Conservation (phyloP, 2,888 invertebrate genomes). For the Altica lythri region DNA sequence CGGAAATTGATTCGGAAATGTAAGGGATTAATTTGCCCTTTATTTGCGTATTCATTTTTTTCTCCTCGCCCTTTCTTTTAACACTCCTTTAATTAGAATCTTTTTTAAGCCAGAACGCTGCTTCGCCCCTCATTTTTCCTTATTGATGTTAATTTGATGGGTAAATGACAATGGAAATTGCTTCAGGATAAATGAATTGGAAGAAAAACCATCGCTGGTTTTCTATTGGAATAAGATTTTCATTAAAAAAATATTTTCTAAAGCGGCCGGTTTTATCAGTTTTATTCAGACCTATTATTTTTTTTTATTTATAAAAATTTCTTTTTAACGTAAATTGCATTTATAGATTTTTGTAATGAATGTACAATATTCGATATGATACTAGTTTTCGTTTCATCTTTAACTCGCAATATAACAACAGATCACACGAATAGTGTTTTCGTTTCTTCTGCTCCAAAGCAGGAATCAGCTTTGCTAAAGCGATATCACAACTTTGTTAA, state of each 20-base stretch:
- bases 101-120: conserved; percentile 29
- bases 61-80: conserved; percentile 27
- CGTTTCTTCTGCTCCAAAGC: no score
- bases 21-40: conserved; percentile 52
- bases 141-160: conserved; percentile 22
- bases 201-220: conserved; percentile 8
- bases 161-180: conserved; percentile 20
- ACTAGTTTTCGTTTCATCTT: no score
- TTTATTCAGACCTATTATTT: no score
- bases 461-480: no score
- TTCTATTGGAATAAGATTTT: background rate
- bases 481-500: no score
- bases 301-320: no score
- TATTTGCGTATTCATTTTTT: conserved; percentile 52
- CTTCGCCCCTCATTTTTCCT: conserved; percentile 18
- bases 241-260: conserved; percentile 9
- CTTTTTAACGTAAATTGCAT: no score
- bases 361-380: no score
- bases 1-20: conserved; percentile 54
- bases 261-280: no score
- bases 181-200: conserved; percentile 19
- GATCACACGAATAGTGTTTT: no score
- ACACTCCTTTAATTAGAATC: conserved; percentile 32
- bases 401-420: no score
- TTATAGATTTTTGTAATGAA: no score